A percentile compares a stretch with the other conserved stretches of the same genome.
phyloP scores from a whole-genome alignment of 2,888 invertebrate species.

The Agonopterix arenella region DNA sequence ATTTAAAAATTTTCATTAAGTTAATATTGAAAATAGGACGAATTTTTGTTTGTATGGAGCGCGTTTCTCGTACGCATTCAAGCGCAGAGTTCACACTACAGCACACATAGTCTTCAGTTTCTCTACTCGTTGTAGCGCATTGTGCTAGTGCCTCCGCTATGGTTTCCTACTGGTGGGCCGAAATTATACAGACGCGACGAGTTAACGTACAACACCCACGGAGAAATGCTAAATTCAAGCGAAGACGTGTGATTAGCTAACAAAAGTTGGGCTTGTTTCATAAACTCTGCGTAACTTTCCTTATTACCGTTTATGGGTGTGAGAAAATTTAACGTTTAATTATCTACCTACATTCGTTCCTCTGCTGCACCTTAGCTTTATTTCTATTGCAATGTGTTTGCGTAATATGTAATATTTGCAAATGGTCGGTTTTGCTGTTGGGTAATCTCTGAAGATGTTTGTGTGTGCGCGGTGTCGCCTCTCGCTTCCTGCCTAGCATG shows the following conservation, averaged over 20 bases:
- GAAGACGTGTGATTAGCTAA: conserved; percentile 47
- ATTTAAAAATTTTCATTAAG: too few species aligned
- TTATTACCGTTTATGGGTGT: conserved; percentile 48
- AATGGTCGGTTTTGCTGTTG: too few species aligned
- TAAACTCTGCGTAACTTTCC: conserved; percentile 44
- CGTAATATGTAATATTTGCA: neutral
- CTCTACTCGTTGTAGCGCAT: neutral
- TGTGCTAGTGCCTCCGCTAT: too few species aligned
- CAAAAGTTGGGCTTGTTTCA: conserved; percentile 46
- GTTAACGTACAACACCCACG: conserved; percentile 3
- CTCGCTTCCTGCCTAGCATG: too few species aligned
- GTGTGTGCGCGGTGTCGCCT: too few species aligned
- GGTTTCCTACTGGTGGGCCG: neutral
- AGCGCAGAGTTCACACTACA: too few species aligned
- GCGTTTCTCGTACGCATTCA: too few species aligned
- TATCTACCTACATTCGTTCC: conserved; percentile 17
- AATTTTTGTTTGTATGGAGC: too few species aligned
- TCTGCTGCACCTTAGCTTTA: neutral
- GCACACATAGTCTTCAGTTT: neutral
- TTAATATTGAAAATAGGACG: too few species aligned
- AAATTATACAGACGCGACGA: conserved; percentile 8
- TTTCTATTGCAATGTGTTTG: neutral
- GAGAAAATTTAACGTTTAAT: conserved; percentile 46
- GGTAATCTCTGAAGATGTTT: too few species aligned
- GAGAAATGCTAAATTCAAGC: conserved; percentile 16